Conservation (phyloP, 2,888 invertebrate genomes). For the Patella ulyssiponensis region DNA sequence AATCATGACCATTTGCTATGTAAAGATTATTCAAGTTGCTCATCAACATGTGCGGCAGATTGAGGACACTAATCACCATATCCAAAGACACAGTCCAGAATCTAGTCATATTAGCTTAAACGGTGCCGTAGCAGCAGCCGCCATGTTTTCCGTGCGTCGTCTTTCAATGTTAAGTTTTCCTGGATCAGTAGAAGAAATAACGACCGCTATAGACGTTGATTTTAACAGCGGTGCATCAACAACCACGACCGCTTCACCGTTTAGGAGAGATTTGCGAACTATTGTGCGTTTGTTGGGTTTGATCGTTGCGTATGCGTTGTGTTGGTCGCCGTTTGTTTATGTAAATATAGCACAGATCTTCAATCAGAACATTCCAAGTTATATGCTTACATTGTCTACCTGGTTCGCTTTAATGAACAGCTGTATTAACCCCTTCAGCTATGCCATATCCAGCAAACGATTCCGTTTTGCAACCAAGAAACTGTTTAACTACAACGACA, state of each 20-base stretch:
- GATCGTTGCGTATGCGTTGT: constrained; percentile 31
- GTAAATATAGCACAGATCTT: constrained; percentile 6
- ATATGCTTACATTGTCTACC: constrained; percentile 20
- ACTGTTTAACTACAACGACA: constrained; percentile 16
- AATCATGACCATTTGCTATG: constrained; percentile 38
- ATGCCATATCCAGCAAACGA: constrained; percentile 42
- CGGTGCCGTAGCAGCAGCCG: constrained; percentile 40
- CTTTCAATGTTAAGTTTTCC: constrained; percentile 46
- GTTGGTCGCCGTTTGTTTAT: constrained; percentile 35
- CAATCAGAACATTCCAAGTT: constrained; percentile 14
- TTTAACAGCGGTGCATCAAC: constrained; percentile 18
- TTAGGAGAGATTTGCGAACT: constrained; percentile 32
- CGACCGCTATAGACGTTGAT: constrained; percentile 8
- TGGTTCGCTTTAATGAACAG: constrained; percentile 34
- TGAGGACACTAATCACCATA: constrained; percentile 31
- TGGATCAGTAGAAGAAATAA: background rate
- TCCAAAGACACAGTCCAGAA: constrained; percentile 24
- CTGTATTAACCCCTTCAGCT: constrained; percentile 42
- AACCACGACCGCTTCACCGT: constrained; percentile 13
- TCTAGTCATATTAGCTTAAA: constrained; percentile 24
- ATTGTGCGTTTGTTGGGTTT: constrained; percentile 34
- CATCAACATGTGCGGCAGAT: constrained; percentile 41
- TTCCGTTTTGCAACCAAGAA: constrained; percentile 33
- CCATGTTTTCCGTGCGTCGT: constrained; percentile 38
- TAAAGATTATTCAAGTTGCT: constrained; percentile 42